Evolutionary conservation across 1,140 invertebrate genomes (phyloP).

Genomic region (Drosophila ironensis): DNA sequence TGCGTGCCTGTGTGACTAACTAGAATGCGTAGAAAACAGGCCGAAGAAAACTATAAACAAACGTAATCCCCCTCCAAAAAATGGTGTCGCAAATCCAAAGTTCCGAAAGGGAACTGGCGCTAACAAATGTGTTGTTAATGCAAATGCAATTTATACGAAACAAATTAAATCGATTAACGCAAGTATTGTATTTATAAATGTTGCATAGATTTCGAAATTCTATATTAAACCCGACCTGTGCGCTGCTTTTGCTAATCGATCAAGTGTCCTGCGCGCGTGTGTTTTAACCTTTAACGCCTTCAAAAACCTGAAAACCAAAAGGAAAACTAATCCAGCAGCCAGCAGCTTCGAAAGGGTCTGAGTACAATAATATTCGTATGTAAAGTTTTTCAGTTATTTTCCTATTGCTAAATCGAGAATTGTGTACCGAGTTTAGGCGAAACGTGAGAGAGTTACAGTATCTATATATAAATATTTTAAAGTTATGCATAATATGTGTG

Average conservation of each 20-base stretch:
- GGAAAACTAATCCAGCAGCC: conserved; percentile 2
- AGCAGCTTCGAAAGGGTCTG: conserved; percentile 24
- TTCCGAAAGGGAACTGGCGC: neutral
- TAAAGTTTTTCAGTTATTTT: conserved; percentile 64
- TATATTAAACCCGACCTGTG: conserved; percentile 21
- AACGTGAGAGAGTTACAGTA: conserved; percentile 49
- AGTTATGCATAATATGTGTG: conserved; percentile 59
- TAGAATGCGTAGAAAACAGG: conserved; percentile 9
- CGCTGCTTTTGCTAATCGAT: conserved; percentile 32
- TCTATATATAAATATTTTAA: conserved; percentile 68
- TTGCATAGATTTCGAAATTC: conserved; percentile 47
- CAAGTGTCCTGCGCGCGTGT: no score
- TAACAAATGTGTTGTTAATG: conserved; percentile 28
- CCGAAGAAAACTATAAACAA: conserved; percentile 17
- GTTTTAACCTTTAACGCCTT: conserved; percentile 7
- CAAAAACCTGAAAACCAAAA: neutral
- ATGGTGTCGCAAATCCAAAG: conserved; percentile 30
- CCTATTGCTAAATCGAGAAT: conserved; percentile 31
- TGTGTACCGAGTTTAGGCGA: conserved; percentile 36
- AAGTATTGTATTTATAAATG: conserved; percentile 73
- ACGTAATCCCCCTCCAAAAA: conserved; percentile 19
- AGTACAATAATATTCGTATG: conserved; percentile 74
- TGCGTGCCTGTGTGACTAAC: no score
- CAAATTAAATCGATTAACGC: conserved; percentile 43
- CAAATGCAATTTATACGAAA: conserved; percentile 23